Conservation (phyloP, 2,797 vertebrate genomes). For the Carduelis carduelis region DNA sequence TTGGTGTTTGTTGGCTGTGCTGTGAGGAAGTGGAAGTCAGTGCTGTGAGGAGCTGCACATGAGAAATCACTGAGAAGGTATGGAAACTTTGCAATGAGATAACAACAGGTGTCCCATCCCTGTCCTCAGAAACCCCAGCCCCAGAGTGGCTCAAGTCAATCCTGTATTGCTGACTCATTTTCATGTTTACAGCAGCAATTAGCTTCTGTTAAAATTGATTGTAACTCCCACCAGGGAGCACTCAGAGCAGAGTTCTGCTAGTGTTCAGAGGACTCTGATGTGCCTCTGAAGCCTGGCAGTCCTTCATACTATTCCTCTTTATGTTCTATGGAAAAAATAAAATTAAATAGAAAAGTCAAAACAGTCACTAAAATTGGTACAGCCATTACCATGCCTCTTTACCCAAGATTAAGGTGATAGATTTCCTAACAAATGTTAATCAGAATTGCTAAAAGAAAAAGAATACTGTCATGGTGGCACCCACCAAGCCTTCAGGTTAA, state of each 20-base stretch:
- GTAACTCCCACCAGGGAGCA: background rate
- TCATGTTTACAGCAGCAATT: background rate
- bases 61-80: background rate
- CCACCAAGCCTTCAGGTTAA: background rate
- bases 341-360: background rate
- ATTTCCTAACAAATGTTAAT: background rate
- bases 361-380: background rate
- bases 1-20: background rate
- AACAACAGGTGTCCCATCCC: background rate
- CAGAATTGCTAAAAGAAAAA: background rate
- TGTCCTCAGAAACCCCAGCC: background rate
- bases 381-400: background rate
- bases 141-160: background rate
- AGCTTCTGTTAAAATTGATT: background rate
- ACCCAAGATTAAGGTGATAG: background rate
- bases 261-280: background rate
- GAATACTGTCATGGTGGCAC: background rate
- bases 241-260: background rate
- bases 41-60: background rate
- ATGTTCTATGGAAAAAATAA: background rate
- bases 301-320: background rate
- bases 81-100: background rate
- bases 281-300: background rate
- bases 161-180: background rate
- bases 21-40: too few species aligned